Percentiles rank a stretch among this genome's conserved stretches.
These are phyloP conservation scores for Sinonovacula constricta DNA, from an alignment of 1,140 invertebrate species.

Conservation along the genomic window DNA sequence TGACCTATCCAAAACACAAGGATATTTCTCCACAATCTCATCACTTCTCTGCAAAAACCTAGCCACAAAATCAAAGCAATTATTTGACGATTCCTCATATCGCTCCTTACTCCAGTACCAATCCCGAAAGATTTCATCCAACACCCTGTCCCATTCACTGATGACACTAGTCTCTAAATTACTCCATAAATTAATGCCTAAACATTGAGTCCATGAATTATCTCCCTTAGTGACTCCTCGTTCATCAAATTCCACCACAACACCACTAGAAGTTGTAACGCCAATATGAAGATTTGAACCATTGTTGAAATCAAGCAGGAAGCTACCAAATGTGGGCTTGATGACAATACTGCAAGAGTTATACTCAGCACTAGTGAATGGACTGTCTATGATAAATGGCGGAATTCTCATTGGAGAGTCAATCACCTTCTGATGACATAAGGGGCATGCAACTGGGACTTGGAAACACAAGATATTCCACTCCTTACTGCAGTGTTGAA, in stretches of 20 bases:
- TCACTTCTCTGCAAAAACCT: not conserved
- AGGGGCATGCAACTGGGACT: constrained; percentile 21
- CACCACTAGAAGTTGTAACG: constrained; percentile 30
- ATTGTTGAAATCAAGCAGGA: constrained; percentile 25
- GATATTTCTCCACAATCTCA: not conserved
- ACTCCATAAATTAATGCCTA: constrained; percentile 1
- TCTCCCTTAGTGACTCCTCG: constrained; percentile 22
- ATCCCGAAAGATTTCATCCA: not conserved
- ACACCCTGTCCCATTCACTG: constrained; percentile 3
- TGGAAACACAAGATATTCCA: constrained; percentile 33
- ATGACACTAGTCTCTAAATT: not conserved
- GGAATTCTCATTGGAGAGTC: constrained; percentile 31
- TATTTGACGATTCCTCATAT: constrained; percentile 27
- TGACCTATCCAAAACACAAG: constrained; percentile 29
- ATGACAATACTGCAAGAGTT: constrained; percentile 35
- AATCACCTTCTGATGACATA: constrained; percentile 12
- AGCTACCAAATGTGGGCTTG: constrained; percentile 38
- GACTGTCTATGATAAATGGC: constrained; percentile 20
- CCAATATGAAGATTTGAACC: constrained; percentile 42
- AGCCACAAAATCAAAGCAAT: constrained; percentile 45
- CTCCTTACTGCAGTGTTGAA: constrained; percentile 35
- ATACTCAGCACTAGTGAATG: constrained; percentile 15
- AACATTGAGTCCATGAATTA: constrained; percentile 25
- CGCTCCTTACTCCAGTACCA: not conserved
- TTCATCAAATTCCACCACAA: constrained; percentile 42